These are phyloP conservation scores for Ornithoptera alexandrae DNA, from an alignment of 2,888 invertebrate genomes.

Conservation along the genomic window DNA sequence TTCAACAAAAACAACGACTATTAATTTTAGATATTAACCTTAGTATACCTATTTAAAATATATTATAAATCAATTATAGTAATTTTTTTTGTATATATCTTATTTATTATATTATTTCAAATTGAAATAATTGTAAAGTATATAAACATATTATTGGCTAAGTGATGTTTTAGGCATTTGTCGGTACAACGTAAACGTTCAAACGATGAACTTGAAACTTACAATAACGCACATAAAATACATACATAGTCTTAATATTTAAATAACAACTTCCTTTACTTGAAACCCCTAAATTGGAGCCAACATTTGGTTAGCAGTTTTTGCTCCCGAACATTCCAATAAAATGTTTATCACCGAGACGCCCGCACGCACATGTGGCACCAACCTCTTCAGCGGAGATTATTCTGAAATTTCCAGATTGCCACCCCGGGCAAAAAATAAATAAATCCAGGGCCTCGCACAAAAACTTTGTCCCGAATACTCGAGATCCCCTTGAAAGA, in stretches of 20 bases:
- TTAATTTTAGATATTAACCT: no score
- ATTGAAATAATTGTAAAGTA: no score
- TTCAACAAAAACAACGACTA: no score
- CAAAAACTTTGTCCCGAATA: conserved; percentile 71
- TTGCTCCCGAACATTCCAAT: conserved; percentile 75
- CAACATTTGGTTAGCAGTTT: conserved; percentile 75
- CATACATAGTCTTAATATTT: conserved; percentile 54
- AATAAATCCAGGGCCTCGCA: conserved; percentile 68
- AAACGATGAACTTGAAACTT: neutral
- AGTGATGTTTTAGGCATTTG: no score
- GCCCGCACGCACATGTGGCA: conserved; percentile 66
- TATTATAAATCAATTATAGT: no score
- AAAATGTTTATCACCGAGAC: conserved; percentile 76
- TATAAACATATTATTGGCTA: no score
- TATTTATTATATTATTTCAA: no score
- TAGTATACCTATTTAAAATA: no score
- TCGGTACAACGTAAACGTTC: neutral
- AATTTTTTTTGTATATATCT: no score
- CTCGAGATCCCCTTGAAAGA: conserved; percentile 72
- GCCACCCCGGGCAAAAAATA: conserved; percentile 78
- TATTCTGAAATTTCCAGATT: conserved; percentile 78
- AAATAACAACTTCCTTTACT: conserved; percentile 72
- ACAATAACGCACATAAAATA: conserved; percentile 31
- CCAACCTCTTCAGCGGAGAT: conserved; percentile 66
- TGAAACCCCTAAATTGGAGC: conserved; percentile 63